Base-by-base conservation (phyloP, 2,888 invertebrate genomes). In the Drosophila atroscutellata region DNA sequence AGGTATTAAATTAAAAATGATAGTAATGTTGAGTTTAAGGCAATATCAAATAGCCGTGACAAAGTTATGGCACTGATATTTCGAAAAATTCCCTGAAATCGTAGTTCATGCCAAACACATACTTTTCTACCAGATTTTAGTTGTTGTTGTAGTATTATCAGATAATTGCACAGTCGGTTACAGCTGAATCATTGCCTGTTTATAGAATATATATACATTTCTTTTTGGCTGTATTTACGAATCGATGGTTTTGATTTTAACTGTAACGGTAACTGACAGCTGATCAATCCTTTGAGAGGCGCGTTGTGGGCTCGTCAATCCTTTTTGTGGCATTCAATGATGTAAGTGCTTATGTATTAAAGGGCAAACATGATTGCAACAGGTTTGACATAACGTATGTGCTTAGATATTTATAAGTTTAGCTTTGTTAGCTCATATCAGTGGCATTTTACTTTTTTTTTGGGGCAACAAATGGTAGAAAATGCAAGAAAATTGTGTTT, bases 341-440 rank as follows among this genome's bases (percentile, higher is more conserved):
- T 42, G 24, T 61, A 60, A 24, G 24, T 42, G 9, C 26, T 64
- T 56, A 45, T 55, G 34, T 24, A 24, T 45, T 9, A 20, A 18
- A 32, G 20, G 11, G 7, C 18, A 37, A 13, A 24, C 20, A n/a
- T 18, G 15, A 65, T 45, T 51, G 56, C 62, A 68, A 77, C 77
- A 76, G 57, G 59, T 63, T 62, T 55, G 47, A 55, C 62, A 67
- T 76, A 75, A 65, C 54, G 9, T 52, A 20, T 28, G 2, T 26
- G 54, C 26, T 26, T 11, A 37, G 34, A 34, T 56, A 67, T 32
- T 37, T 64, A n/a, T 49, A 42, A 24, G 28, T 26, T 34, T 15
- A 13, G 15, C 15, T 47, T 36, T 20, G 13, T 20, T 13, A 30
- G 28, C 34, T 30, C n/a, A 32, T 4, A 7, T 15, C 50, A 26